A percentile compares a stretch with the other conserved stretches of the same genome.
phyloP scores from a whole-genome alignment of 2,797 vertebrate species.

The Siniperca scherzeri region DNA sequence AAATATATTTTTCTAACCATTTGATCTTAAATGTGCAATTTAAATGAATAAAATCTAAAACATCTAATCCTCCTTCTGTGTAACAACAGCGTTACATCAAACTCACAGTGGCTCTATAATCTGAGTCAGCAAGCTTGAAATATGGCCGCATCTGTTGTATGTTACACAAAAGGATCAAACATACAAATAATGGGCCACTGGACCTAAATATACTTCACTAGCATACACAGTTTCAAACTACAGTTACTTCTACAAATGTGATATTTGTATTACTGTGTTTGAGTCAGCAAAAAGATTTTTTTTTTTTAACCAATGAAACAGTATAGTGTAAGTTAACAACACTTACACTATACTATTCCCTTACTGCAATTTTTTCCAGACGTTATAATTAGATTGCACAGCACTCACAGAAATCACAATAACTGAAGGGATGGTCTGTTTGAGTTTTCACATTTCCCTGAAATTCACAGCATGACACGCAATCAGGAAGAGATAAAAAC shows the following conservation, averaged over 20 bases:
- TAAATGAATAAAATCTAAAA: neutral
- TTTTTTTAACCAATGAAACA: neutral
- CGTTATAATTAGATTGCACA: constrained; percentile 48
- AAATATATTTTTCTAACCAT: neutral
- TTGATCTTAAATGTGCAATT: neutral
- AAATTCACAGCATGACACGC: constrained; percentile 20
- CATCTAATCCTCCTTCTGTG: neutral
- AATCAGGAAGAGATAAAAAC: constrained; percentile 29
- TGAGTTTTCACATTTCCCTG: constrained; percentile 29
- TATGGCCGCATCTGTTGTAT: neutral
- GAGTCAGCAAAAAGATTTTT: constrained; percentile 12
- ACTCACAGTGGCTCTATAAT: neutral
- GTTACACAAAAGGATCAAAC: neutral
- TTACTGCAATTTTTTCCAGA: constrained; percentile 36
- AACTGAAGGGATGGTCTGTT: constrained; percentile 22
- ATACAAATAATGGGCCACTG: neutral
- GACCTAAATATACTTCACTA: neutral
- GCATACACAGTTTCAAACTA: neutral
- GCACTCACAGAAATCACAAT: constrained; percentile 44
- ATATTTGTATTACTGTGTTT: neutral
- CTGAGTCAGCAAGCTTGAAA: neutral
- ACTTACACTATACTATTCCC: neutral
- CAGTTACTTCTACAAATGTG: neutral
- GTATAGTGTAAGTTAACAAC: neutral
- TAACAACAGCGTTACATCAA: neutral